phyloP scores from a whole-genome alignment of 1,140 invertebrate species.

The Micrasema longulum region DNA sequence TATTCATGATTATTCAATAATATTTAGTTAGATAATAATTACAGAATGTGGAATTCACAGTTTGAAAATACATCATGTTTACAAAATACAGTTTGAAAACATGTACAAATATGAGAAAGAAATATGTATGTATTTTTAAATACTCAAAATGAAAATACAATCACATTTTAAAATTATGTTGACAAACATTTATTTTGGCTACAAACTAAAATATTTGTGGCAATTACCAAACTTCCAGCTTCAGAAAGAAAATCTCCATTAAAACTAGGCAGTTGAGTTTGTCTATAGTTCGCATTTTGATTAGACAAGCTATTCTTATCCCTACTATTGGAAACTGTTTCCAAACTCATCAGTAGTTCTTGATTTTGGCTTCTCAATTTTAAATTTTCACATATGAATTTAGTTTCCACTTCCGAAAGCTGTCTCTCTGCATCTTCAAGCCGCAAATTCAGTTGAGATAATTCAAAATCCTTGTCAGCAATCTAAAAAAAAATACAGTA shows the following conservation, averaged over 20 bases:
- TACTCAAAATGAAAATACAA: no score
- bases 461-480: conserved; percentile 80
- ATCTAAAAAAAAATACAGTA: conserved; percentile 71
- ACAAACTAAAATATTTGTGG: no score
- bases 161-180: no score
- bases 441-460: conserved; percentile 73
- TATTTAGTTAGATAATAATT: no score
- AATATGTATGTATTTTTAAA: no score
- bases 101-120: no score
- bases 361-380: conserved; percentile 69
- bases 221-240: conserved; percentile 65
- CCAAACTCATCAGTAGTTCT: conserved; percentile 66
- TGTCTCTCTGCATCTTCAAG: conserved; percentile 76
- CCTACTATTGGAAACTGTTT: conserved; percentile 60
- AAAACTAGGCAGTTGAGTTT: conserved; percentile 61
- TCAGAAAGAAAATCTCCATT: conserved; percentile 67
- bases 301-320: conserved; percentile 54
- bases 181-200: no score
- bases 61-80: no score
- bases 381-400: conserved; percentile 66
- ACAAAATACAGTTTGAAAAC: no score
- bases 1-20: no score
- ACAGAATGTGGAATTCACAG: no score
- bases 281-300: conserved; percentile 56
- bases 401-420: conserved; percentile 71